Evolutionary conservation across 2,797 vertebrate genomes (phyloP).

Genomic region (Telmatherina bonti): DNA sequence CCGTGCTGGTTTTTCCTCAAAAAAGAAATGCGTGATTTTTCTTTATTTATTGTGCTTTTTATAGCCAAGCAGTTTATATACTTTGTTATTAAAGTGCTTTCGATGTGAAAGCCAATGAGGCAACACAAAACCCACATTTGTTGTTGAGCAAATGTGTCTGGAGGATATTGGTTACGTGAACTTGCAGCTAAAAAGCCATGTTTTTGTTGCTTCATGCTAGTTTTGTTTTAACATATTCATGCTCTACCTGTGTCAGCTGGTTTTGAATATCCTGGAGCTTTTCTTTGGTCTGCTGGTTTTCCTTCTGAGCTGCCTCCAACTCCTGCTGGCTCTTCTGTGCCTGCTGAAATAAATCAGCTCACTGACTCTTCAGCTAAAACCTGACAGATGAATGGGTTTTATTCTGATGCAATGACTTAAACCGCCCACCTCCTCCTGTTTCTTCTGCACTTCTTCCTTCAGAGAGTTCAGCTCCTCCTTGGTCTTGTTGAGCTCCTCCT

Average conservation of each 20-base stretch:
- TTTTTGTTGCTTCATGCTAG: not conserved
- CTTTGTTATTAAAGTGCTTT: not conserved
- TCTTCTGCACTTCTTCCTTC: constrained; percentile 78
- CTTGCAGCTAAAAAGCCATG: no score
- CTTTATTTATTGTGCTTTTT: not conserved
- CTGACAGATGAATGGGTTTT: not conserved
- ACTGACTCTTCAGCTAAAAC: not conserved
- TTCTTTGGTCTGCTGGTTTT: constrained; percentile 72
- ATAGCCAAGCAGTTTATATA: not conserved
- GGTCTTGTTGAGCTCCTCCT: constrained; percentile 90
- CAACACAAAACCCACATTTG: not conserved
- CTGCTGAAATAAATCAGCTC: constrained; percentile 58
- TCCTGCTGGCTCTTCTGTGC: constrained; percentile 83
- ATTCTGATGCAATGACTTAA: not conserved
- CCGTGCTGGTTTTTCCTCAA: no score
- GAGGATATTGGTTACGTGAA: not conserved
- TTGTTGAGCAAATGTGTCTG: not conserved
- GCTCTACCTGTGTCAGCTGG: constrained; percentile 67
- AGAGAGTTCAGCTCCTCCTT: constrained; percentile 61
- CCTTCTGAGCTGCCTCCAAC: constrained; percentile 67
- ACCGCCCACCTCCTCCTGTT: constrained; percentile 85
- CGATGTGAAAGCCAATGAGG: not conserved
- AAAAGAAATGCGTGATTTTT: no score
- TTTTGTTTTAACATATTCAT: not conserved
- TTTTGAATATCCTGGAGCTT: constrained; percentile 73